Evolutionary conservation across 2,888 invertebrate species (phyloP), one percentile per base, ranked within the genome.

Genomic region (Pseudolycoriella hygida): DNA sequence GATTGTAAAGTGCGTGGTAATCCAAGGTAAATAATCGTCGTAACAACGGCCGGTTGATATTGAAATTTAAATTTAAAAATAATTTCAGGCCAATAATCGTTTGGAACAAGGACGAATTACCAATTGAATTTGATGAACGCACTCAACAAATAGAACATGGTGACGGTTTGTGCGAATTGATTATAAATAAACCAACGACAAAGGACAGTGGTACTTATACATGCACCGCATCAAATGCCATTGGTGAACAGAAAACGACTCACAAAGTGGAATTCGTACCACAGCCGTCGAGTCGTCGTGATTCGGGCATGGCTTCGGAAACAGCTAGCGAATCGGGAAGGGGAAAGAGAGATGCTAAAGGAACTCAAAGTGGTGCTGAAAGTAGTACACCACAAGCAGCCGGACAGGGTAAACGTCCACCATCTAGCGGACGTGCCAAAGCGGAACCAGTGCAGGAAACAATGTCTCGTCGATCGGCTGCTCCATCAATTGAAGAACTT

Each of bases 1-100:
- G 85, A 86, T 61, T 88, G 88, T 60, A 82, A 80, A 53, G 76
- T 86, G 30, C 69, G 86, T 46, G 80, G 82, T 38, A 76, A 80
- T 56, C 74, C 77, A 1, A 80, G 82, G 49, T 25, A 25, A 25
- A 25, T 6, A 6, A 8, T 8, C 5, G 4, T 4, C 5, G 4
- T 25, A 8, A 25, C 25, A 8, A 8, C 8, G 25, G 5, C 8
- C 5, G 4, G 25, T 25, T 25, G 25, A 25, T 25, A 25, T 25
- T 25, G 25, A 25, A 25, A 25, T 25, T n/a, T 25, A 25, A 4
- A 25, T 25, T 8, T 25, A 25, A 25, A 25, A 25, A 25, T 25
- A 25, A 25, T 25, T 25, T 25, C 25, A 25, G 25, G 25, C 77
- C 84, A 44, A 68, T 68, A 40, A 69, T 85, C 25, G 71, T 75